Percentiles rank a stretch among this genome's conserved stretches.
Conservation (phyloP, 2,113 vertebrate genomes). For the Puffinus mauretanicus region DNA sequence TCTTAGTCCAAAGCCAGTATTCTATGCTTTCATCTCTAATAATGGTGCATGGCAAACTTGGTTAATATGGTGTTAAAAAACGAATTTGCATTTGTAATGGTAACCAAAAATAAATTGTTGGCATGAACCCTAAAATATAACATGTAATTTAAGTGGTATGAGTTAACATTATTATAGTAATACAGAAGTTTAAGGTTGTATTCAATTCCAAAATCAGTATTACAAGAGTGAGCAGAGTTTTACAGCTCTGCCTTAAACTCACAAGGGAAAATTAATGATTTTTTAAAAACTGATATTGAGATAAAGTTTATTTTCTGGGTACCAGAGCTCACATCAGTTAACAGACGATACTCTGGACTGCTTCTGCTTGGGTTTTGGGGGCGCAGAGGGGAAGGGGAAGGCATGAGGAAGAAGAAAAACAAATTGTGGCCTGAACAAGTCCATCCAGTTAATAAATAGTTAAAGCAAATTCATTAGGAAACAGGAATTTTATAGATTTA, state of each 20-base stretch:
- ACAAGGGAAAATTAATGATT: not conserved
- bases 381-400: not conserved
- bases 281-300: not conserved
- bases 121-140: not conserved
- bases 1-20: conserved; percentile 66
- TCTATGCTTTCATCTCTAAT: conserved; percentile 76
- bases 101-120: conserved; percentile 10
- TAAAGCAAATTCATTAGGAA: conserved; percentile 80
- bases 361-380: not conserved
- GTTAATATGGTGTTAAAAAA: conserved; percentile 60
- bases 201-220: not conserved
- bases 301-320: not conserved
- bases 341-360: not conserved
- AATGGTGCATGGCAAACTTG: conserved; percentile 68
- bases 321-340: not conserved
- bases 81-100: not conserved
- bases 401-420: not conserved
- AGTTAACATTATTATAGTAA: not conserved
- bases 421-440: not conserved
- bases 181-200: not conserved
- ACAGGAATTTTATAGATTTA: conserved; percentile 76
- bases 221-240: not conserved
- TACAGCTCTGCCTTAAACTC: not conserved
- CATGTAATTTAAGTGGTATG: not conserved
- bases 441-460: conserved; percentile 75